Conservation (phyloP, 1,140 invertebrate species). For the Gryllus bimaculatus region DNA sequence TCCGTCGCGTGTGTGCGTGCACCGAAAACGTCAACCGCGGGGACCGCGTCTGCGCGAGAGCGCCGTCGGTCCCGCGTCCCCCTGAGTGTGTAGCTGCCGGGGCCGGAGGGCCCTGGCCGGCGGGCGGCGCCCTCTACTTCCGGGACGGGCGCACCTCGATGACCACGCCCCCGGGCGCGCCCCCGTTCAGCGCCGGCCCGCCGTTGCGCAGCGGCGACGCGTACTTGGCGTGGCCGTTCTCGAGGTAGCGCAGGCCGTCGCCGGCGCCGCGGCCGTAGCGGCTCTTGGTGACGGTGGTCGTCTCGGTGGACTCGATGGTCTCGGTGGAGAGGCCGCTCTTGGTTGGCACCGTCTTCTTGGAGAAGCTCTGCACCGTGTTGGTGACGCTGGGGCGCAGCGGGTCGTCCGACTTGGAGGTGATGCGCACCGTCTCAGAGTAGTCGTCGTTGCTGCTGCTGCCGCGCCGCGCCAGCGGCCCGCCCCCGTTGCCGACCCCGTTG, state of each 20-base stretch:
- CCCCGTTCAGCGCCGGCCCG: slow-evolving; percentile 33
- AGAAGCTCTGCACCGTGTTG: slow-evolving; percentile 54
- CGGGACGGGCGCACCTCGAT: slow-evolving; percentile 34
- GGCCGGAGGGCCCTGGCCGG: too few species aligned
- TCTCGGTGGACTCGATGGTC: slow-evolving; percentile 56
- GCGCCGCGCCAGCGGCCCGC: slow-evolving; percentile 35
- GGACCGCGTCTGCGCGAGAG: too few species aligned
- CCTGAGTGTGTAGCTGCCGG: too few species aligned
- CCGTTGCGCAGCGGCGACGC: slow-evolving; percentile 39
- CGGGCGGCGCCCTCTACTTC: slow-evolving; percentile 1
- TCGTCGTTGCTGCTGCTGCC: slow-evolving; percentile 55
- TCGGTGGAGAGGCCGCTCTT: slow-evolving; percentile 48
- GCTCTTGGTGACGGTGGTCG: slow-evolving; percentile 55
- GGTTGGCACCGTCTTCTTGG: slow-evolving; percentile 52
- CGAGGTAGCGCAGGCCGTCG: slow-evolving; percentile 34
- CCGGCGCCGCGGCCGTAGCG: slow-evolving; percentile 40
- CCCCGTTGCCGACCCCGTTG: neutral
- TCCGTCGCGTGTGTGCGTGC: too few species aligned
- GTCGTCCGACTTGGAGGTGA: slow-evolving; percentile 52
- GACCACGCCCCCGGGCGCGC: slow-evolving; percentile 34
- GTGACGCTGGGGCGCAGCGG: slow-evolving; percentile 50
- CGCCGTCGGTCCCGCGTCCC: too few species aligned
- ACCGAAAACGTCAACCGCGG: too few species aligned
- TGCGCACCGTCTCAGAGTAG: slow-evolving; percentile 57
- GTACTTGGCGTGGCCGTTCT: slow-evolving; percentile 33